Conservation (phyloP, 2,888 invertebrate species). For the Agonopterix arenella region DNA sequence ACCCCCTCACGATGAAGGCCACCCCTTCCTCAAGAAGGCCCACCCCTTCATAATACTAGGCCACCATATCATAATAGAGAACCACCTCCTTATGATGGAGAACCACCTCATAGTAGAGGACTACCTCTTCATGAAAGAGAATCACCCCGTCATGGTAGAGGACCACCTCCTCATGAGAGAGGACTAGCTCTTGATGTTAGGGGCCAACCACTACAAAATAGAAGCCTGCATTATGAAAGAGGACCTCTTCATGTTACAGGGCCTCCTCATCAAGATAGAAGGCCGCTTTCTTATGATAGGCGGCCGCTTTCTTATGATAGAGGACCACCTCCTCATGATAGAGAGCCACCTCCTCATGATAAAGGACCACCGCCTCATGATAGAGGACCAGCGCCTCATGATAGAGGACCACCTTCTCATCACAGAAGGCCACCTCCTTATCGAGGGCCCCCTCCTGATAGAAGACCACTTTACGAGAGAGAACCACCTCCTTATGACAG, state of each 20-base stretch:
- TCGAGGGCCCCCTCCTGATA: too few relatives aligned
- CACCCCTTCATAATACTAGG: conserved; percentile 6
- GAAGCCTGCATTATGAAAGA: conserved; percentile 2
- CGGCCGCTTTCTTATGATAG: conserved; percentile 9
- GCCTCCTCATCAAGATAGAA: conserved; percentile 6
- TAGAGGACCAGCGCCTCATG: too few relatives aligned
- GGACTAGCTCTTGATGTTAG: not conserved
- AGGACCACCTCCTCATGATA: conserved; percentile 8
- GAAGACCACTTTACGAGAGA: too few relatives aligned
- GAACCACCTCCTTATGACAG: too few relatives aligned
- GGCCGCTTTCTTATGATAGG: conserved; percentile 8
- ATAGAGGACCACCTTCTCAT: too few relatives aligned
- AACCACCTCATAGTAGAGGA: not conserved
- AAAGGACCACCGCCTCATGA: not conserved
- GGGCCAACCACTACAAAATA: conserved; percentile 8
- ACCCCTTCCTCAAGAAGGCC: conserved; percentile 7
- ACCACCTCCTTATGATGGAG: not conserved
- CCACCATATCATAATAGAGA: conserved; percentile 6
- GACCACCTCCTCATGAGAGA: conserved; percentile 5
- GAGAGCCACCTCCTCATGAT: too few relatives aligned
- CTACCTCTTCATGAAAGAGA: not conserved
- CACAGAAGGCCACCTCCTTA: too few relatives aligned
- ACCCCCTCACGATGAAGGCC: conserved; percentile 9
- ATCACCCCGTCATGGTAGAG: not conserved
- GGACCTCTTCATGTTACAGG: too few relatives aligned